A percentile compares a stretch with the other conserved stretches of the same genome.
phyloP scores from a whole-genome alignment of 2,113 vertebrate species.

The Machaerirhynchus nigripectus region DNA sequence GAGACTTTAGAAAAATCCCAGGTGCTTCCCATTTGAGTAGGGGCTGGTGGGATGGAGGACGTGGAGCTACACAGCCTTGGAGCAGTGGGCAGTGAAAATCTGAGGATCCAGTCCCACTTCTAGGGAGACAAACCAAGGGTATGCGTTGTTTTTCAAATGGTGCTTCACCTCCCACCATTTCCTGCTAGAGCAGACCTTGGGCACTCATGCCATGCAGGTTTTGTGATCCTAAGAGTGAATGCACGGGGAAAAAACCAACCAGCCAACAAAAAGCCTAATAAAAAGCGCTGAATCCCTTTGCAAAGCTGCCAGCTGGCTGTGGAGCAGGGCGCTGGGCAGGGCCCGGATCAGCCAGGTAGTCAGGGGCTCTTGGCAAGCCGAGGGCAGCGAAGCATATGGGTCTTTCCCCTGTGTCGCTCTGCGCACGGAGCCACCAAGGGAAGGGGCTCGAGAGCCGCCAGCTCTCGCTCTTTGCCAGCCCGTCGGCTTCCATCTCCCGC shows the following conservation, averaged over 20 bases:
- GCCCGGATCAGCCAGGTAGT: neutral
- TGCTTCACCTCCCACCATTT: neutral
- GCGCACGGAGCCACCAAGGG: neutral
- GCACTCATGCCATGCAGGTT: rapidly evolving
- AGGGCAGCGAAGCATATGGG: neutral
- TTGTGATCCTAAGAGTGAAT: neutral
- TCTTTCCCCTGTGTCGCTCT: neutral
- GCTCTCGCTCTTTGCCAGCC: neutral
- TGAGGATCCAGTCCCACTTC: neutral
- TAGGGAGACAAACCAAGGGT: neutral
- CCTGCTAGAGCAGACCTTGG: neutral
- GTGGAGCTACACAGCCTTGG: neutral
- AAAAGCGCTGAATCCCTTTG: neutral
- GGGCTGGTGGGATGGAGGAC: neutral
- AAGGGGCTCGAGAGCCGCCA: neutral
- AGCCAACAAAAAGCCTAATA: neutral
- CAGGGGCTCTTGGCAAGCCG: neutral
- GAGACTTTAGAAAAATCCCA: neutral
- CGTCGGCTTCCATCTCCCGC: neutral
- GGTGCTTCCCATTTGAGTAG: neutral
- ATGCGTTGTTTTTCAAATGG: neutral
- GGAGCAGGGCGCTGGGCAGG: neutral
- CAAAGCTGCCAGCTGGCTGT: neutral
- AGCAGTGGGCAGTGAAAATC: neutral
- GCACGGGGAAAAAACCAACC: neutral